phyloP scores from a whole-genome alignment of 2,797 vertebrate species.

The Jordanella pulchra region DNA sequence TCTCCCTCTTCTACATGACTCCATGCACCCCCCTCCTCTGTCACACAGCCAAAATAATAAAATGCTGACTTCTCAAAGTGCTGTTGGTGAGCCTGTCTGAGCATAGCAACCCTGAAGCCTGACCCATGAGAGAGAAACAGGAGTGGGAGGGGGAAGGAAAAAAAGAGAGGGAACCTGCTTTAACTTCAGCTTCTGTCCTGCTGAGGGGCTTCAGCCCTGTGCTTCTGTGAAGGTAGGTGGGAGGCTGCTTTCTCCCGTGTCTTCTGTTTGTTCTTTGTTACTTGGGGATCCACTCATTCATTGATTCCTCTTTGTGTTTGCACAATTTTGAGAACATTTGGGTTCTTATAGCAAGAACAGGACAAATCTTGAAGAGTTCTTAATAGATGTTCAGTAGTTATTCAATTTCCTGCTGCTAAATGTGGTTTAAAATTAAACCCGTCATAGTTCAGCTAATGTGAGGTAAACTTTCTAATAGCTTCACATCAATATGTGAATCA shows the following conservation, averaged over 20 bases:
- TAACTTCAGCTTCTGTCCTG: constrained; percentile 58
- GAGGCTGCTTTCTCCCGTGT: constrained; percentile 49
- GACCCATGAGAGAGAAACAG: constrained; percentile 26
- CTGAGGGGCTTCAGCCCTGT: constrained; percentile 71
- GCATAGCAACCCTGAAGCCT: constrained; percentile 55
- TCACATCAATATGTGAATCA: constrained; percentile 33
- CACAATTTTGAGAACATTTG: background rate
- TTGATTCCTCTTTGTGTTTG: constrained; percentile 21
- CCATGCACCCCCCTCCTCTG: background rate
- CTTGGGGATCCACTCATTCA: constrained; percentile 8
- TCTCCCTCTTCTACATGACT: constrained; percentile 3
- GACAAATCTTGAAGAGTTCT: background rate
- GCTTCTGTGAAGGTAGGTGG: constrained; percentile 78
- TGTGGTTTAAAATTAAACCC: background rate
- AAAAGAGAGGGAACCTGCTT: constrained; percentile 47
- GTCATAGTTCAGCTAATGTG: background rate
- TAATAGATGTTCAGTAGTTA: background rate
- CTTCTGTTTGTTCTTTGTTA: constrained; percentile 5
- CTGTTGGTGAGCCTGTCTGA: constrained; percentile 59
- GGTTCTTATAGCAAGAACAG: background rate
- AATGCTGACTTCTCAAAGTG: constrained; percentile 75
- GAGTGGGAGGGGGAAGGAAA: constrained; percentile 16
- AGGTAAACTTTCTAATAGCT: constrained; percentile 21
- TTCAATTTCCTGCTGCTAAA: background rate
- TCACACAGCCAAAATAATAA: constrained; percentile 67